Evolutionary conservation across 2,113 vertebrate genomes (phyloP), one percentile per base, ranked within the genome.

Genomic region (Brachyhypopomus occidentalis): DNA sequence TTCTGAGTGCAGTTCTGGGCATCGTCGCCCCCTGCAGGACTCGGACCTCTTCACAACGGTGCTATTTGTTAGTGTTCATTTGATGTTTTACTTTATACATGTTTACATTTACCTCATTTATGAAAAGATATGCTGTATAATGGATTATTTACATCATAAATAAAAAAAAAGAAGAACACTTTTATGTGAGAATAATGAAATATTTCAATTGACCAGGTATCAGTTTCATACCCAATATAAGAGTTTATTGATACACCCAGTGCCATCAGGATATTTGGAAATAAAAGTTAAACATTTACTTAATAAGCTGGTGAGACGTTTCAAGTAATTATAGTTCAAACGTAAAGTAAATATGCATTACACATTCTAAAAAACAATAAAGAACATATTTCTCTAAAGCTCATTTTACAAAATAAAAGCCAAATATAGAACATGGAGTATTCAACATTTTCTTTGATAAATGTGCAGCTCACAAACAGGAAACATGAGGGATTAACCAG

Each of bases 1-100:
- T 89, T 60, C 78, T 84, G 72, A 86, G 45, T 62, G 56, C 56
- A 69, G 20, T 58, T 19, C 56, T 4, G 14, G 8, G 30, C 34
- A 19, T 36, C 27, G 2, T 27, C 36, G 36, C 17, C 52, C 71
- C 52, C 11, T 25, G 63, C 55, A 59, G 5, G 23, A 22, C 27
- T 16, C 38, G 38, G 70, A 48, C 4, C 17, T 74, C 55, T 34
- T 60, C 36, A 72, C n/a, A 79, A 72, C 72, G 84, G 84, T 85
- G 80, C 84, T 85, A 77, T 60, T 79, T 11, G 58, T 64, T 45
- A 4, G 14, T 36, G 48, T 70, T 82, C 25, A 19, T 38, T 75
- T 12, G 38, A 81, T 76, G 60, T 67, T 45, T 72, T 71, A 59
- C 34, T 69, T 71, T 56, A 23, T 64, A 58, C 0, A 14, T 75